Base-by-base conservation (phyloP, 2,797 vertebrate genomes). In the Eulemur mongoz region DNA sequence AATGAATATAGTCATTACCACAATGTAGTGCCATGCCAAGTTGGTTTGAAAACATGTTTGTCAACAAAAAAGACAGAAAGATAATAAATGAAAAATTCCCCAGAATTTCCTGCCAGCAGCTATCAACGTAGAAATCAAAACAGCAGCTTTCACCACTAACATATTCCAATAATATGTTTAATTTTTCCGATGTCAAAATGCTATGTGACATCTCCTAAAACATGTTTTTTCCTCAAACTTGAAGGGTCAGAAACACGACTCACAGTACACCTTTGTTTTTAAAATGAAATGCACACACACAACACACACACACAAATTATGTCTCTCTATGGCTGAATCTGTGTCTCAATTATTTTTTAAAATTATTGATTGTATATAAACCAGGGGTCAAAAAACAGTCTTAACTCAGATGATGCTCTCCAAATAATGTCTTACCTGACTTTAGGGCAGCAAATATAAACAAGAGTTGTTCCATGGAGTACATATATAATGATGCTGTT, bases 41-140 rank as follows among this genome's bases (percentile, higher is more conserved):
- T 73, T 95, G 95, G 40, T 86, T 89, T 79, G 89, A 92, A 96
- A 85, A 50, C 7, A 43, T 63, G 48, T 69, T 97, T 91, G 69
- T 93, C 84, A 86, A 93, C 38, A 89, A 80, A 86, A 89, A 95
- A 91, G 30, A 35, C 25, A 96, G 54, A 85, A 69, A 59, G 27
- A 30, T 22, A 69, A 27, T 72, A n/a, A 45, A 63, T 57, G 27
- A 92, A 59, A 93, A 65, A 89, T 63, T 75, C 14, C 10, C 17
- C 61, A 82, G 23, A 80, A 59, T 84, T 85, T 69, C 27, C 35
- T 89, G 63, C 70, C 76, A 92, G 57, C 5, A 76, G 27, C 6
- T 32, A 80, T 90, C 57, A 75, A 20, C 27, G 15, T 59, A 75
- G 30, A 95, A 93, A 87, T 75, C 30, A 90, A 93, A 96, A 93